Conservation (phyloP, 2,797 vertebrate species). For the Alca torda region DNA sequence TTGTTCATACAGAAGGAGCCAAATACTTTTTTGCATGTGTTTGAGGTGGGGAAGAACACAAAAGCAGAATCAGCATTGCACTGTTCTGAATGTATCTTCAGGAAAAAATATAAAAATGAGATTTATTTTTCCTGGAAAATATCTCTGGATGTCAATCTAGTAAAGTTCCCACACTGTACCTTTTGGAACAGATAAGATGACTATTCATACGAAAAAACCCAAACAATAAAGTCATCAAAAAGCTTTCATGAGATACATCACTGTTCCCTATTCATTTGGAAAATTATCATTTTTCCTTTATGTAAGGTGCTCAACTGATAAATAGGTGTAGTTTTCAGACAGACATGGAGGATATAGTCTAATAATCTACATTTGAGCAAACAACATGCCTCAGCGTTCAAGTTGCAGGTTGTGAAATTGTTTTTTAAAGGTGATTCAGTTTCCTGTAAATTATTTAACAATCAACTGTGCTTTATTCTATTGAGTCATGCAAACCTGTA, state of each 20-base stretch:
- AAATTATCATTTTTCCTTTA: neutral
- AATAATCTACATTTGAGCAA: neutral
- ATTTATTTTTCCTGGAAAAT: neutral
- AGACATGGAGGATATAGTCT: neutral
- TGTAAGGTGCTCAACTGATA: neutral
- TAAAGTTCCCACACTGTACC: neutral
- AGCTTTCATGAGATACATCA: neutral
- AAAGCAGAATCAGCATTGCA: neutral
- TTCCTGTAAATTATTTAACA: neutral
- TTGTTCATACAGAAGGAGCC: neutral
- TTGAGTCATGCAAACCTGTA: neutral
- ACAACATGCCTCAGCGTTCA: neutral
- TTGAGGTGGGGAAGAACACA: neutral
- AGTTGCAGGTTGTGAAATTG: neutral
- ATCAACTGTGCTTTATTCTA: neutral
- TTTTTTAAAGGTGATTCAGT: neutral
- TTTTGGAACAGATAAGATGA: neutral
- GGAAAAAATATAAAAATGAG: neutral
- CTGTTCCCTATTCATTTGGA: neutral
- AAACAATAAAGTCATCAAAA: neutral
- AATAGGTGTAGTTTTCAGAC: neutral
- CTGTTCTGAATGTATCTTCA: neutral
- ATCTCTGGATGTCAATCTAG: neutral
- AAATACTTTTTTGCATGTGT: neutral
- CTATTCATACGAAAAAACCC: neutral